Conservation (phyloP, 2,797 vertebrate species). For the Mormyrops boulengeri region DNA sequence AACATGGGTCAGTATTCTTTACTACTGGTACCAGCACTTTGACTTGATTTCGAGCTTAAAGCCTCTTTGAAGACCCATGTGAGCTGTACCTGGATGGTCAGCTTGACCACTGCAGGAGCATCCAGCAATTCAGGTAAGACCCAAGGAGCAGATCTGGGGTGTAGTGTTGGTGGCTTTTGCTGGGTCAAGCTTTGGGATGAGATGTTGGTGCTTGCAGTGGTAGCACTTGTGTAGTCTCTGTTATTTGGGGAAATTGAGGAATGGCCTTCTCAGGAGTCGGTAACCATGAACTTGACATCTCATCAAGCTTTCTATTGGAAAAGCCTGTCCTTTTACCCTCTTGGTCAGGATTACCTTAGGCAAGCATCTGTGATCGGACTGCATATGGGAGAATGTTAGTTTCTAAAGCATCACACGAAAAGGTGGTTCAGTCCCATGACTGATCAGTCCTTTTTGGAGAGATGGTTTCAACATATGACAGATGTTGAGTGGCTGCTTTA, state of each 20-base stretch:
- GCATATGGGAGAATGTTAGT: background rate
- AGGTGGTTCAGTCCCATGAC: background rate
- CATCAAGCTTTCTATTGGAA: background rate
- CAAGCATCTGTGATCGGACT: background rate
- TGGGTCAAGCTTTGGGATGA: conserved; percentile 8
- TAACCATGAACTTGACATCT: background rate
- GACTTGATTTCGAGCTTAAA: conserved; percentile 3
- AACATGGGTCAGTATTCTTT: background rate
- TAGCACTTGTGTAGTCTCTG: background rate
- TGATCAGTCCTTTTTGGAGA: conserved; percentile 26
- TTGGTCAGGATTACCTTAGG: background rate
- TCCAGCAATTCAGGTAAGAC: conserved; percentile 56
- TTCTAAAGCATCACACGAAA: background rate
- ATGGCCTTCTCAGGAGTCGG: background rate
- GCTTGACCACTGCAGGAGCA: conserved; percentile 37
- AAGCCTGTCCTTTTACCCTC: background rate
- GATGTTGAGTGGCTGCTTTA: conserved; percentile 44
- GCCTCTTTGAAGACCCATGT: conserved; percentile 38
- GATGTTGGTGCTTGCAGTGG: background rate
- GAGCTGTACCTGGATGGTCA: conserved; percentile 44
- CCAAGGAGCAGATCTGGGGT: background rate
- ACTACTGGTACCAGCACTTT: background rate
- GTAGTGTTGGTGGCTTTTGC: conserved; percentile 35
- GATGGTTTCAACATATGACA: conserved; percentile 51
- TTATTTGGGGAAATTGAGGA: background rate